Base-by-base conservation (phyloP, 2,888 invertebrate genomes). In the Drosophila phalerata region DNA sequence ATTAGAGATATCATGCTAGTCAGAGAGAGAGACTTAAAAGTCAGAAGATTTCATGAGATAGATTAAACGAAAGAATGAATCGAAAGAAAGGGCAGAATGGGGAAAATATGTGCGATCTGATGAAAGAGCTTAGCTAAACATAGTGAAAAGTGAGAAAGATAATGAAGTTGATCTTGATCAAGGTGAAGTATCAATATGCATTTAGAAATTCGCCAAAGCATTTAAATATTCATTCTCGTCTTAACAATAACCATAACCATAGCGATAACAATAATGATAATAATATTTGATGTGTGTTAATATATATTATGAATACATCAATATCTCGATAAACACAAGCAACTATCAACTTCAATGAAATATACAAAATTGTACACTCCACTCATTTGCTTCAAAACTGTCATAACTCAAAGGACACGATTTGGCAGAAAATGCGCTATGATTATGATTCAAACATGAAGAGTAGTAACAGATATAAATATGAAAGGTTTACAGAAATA, bases 111-210 rank as follows among this genome's bases (percentile, higher is more conserved):
- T 38, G n/a, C 15, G n/a, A 60, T 42, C 34, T 28, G 32, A 32
- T n/a, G 25, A n/a, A 60, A 49, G 64, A 64, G 60, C 64, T 65
- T 60, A 51, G 61, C 60, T 43, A 22, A 52, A 28, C 22, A 43
- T 43, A 22, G 30, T 15, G 6, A 51, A 10, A 19, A 13, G 17
- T 34, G n/a, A n/a, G n/a, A n/a, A n/a, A n/a, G n/a, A n/a, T n/a
- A n/a, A n/a, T n/a, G 15, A 52, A 6, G 38, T 6, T 11, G 25
- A 11, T 25, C 38, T 38, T 49, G 22, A 22, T 49, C 49, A 42
- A 11, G 42, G 47, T 37, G 11, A 38, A 47, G 15, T 63, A 63
- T 63, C 45, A 47, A 52, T 32, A 52, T 62, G 65, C 51, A 65
- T 65, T 65, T 65, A 52, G 45, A n/a, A 40, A 10, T 38, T 38